phyloP scores from a whole-genome alignment of 2,113 vertebrate species.

The Acrocephalus kingi region DNA sequence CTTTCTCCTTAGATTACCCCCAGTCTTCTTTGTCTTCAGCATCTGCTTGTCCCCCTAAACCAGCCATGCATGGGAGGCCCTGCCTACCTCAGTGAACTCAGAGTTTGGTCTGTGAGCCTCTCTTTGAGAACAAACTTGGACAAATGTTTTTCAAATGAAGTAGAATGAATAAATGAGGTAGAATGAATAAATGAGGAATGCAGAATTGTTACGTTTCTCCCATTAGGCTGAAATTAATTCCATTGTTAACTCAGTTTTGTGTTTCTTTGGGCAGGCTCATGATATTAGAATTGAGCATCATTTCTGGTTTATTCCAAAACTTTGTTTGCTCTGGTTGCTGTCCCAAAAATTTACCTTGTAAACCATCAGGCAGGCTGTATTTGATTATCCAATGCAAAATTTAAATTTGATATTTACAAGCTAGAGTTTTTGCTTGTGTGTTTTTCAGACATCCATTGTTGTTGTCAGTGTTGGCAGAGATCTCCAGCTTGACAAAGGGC shows the following conservation, averaged over 20 bases:
- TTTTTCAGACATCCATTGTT: conserved; percentile 78
- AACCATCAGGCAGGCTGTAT: not conserved
- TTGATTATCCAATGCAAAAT: not conserved
- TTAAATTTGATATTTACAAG: not conserved
- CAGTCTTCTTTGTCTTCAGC: not conserved
- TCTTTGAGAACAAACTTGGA: not conserved
- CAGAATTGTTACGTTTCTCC: not conserved
- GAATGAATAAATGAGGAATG: not conserved
- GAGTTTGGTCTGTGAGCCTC: not conserved
- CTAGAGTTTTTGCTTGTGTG: not conserved
- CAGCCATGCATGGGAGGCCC: not conserved
- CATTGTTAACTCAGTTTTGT: not conserved
- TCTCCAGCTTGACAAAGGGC: conserved; percentile 74
- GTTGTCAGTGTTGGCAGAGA: conserved; percentile 77
- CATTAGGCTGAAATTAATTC: not conserved
- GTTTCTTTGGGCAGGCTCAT: not conserved
- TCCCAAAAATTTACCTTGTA: not conserved
- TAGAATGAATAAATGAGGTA: not conserved
- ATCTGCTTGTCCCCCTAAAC: not conserved
- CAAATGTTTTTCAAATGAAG: not conserved
- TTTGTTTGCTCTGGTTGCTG: not conserved
- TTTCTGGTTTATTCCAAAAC: not conserved
- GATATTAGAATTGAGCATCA: not conserved
- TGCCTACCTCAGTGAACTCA: not conserved
- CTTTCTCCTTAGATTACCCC: not conserved